Percentiles rank a stretch among this genome's conserved stretches.
Conservation (phyloP, 2,888 invertebrate genomes). For the Phyllotreta striolata region DNA sequence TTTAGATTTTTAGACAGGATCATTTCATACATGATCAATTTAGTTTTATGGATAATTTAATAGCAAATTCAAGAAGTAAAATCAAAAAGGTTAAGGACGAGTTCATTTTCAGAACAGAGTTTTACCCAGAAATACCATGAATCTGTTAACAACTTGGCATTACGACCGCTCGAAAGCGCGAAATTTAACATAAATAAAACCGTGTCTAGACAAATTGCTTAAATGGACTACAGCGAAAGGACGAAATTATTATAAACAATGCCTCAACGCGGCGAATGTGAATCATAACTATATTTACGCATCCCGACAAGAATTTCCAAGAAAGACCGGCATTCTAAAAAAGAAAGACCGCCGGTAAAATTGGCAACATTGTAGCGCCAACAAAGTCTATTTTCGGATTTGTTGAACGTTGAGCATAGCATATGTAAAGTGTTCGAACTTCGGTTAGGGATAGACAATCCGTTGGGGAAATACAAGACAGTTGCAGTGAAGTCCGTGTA, state of each 20-base stretch:
- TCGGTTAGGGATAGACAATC: slow-evolving; percentile 29
- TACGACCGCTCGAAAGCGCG: not conserved
- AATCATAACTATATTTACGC: slow-evolving; percentile 25
- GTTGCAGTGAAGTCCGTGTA: slow-evolving; percentile 28
- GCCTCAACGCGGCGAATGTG: not conserved
- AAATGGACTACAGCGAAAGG: slow-evolving; percentile 5
- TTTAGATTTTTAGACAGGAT: too few species aligned
- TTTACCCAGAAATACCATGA: too few species aligned
- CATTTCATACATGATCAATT: too few species aligned
- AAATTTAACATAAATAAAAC: slow-evolving; percentile 10
- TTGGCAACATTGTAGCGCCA: slow-evolving; percentile 30
- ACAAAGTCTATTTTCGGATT: slow-evolving; percentile 32
- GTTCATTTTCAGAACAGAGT: too few species aligned
- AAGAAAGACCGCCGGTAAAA: slow-evolving; percentile 15
- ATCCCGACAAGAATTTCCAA: slow-evolving; percentile 17
- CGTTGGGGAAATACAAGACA: slow-evolving; percentile 17
- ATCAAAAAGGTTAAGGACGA: too few species aligned
- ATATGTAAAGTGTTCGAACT: slow-evolving; percentile 30
- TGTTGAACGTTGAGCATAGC: slow-evolving; percentile 31
- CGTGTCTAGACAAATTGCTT: slow-evolving; percentile 23
- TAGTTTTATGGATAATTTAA: too few species aligned
- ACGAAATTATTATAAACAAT: slow-evolving; percentile 25
- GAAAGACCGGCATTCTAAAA: slow-evolving; percentile 17
- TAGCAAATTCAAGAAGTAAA: too few species aligned
- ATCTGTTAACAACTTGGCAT: not conserved